These are phyloP conservation scores for Forbesichthys agassizii DNA, from an alignment of 2,113 vertebrate species.

Conservation along the genomic window DNA sequence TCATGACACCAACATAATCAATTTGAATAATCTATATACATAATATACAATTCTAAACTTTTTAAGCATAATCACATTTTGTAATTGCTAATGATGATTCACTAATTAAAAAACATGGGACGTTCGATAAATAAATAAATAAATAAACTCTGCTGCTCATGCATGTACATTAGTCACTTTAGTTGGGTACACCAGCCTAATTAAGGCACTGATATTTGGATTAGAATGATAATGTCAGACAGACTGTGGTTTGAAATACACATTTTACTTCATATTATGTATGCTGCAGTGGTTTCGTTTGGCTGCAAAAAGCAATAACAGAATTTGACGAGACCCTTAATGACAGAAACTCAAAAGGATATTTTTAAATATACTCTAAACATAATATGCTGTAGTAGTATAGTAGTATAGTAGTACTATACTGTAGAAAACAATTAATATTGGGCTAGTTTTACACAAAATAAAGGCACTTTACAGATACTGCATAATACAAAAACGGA, in stretches of 20 bases:
- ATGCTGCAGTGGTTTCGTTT: not conserved
- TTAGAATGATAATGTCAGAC: not conserved
- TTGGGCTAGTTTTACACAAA: too few species aligned
- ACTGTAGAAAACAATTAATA: too few species aligned
- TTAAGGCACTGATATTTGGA: not conserved
- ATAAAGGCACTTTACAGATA: not conserved
- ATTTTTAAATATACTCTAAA: too few species aligned
- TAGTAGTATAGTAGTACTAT: too few species aligned
- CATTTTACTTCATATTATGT: too few species aligned
- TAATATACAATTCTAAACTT: not conserved
- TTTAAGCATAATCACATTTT: conserved; percentile 58
- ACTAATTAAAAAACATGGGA: conserved; percentile 57
- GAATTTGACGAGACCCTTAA: not conserved
- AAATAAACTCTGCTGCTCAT: not conserved
- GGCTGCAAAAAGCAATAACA: not conserved
- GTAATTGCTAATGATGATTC: conserved; percentile 45
- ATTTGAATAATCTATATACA: too few species aligned
- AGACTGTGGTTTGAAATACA: not conserved
- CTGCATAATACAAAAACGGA: not conserved
- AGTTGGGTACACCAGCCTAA: not conserved
- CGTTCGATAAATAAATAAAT: not conserved
- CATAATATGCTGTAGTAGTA: too few species aligned
- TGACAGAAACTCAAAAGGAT: conserved; percentile 6
- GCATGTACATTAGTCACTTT: conserved; percentile 23
- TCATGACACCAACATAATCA: too few species aligned